A percentile compares a stretch with the other conserved stretches of the same genome.
phyloP scores from a whole-genome alignment of 2,113 vertebrate genomes.

The Sebastes fasciatus region DNA sequence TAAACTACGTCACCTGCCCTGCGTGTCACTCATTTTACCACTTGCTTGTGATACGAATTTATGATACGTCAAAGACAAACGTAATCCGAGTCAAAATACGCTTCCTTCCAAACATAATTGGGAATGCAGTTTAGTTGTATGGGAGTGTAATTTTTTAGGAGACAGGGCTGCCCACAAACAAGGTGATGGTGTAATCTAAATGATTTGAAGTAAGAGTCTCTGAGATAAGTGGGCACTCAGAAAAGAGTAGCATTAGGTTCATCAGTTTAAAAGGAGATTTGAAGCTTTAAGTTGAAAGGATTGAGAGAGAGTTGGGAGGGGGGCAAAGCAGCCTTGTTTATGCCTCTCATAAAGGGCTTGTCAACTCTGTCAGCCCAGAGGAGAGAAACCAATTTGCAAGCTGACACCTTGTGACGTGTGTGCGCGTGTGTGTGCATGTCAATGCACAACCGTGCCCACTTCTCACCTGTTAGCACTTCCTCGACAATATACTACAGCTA shows the following conservation, averaged over 20 bases:
- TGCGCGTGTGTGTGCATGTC: conserved; percentile 21
- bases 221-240: conserved; percentile 38
- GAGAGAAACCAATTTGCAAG: conserved; percentile 79
- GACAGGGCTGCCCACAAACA: background rate
- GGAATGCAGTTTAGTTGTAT: too few relatives aligned
- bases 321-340: conserved; percentile 67
- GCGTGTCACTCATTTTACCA: too few relatives aligned
- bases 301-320: conserved; percentile 27
- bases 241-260: conserved; percentile 33
- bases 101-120: too few relatives aligned
- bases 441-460: conserved; percentile 16
- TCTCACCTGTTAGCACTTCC: conserved; percentile 43
- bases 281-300: conserved; percentile 64
- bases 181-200: conserved; percentile 31
- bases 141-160: too few relatives aligned
- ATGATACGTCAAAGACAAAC: too few relatives aligned
- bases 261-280: conserved; percentile 62
- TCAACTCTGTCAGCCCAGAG: conserved; percentile 77
- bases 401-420: conserved; percentile 70
- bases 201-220: conserved; percentile 34
- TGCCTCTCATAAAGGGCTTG: conserved; percentile 79
- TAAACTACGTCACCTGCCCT: too few relatives aligned
- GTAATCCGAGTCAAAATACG: too few relatives aligned
- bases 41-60: too few relatives aligned
- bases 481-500: background rate